These are phyloP conservation scores for Leuctra nigra DNA, from an alignment of 2,888 invertebrate species.

Conservation along the genomic window DNA sequence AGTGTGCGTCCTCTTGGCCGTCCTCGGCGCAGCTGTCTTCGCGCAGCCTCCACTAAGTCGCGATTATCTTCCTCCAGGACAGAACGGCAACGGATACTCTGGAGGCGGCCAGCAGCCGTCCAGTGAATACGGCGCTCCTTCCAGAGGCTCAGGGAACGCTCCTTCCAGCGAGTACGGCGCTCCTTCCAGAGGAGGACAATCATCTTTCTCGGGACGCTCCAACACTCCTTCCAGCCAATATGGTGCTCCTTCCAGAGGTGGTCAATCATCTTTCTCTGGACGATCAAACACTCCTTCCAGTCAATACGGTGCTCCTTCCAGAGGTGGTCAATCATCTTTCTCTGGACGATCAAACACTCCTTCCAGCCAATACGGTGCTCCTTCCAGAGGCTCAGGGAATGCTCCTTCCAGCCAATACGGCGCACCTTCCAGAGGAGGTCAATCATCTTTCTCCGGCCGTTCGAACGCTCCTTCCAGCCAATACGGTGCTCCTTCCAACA, in stretches of 20 bases:
- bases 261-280: too few relatives aligned
- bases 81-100: neutral
- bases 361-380: neutral
- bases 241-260: neutral
- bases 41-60: neutral
- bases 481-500: neutral
- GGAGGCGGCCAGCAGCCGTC: neutral
- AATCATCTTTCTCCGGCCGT: neutral
- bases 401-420: neutral
- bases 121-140: neutral
- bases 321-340: too few relatives aligned
- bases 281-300: neutral
- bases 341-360: neutral
- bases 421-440: neutral
- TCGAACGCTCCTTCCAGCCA: neutral
- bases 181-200: neutral
- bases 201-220: neutral
- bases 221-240: neutral
- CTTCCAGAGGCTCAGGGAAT: neutral
- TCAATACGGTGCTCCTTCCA: neutral
- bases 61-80: neutral
- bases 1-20: neutral
- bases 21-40: neutral
- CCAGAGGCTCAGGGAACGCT: neutral
- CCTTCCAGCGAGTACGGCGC: neutral